Evolutionary conservation across 2,888 invertebrate species (phyloP).

Genomic region (Thecocarcelia acutangulata): DNA sequence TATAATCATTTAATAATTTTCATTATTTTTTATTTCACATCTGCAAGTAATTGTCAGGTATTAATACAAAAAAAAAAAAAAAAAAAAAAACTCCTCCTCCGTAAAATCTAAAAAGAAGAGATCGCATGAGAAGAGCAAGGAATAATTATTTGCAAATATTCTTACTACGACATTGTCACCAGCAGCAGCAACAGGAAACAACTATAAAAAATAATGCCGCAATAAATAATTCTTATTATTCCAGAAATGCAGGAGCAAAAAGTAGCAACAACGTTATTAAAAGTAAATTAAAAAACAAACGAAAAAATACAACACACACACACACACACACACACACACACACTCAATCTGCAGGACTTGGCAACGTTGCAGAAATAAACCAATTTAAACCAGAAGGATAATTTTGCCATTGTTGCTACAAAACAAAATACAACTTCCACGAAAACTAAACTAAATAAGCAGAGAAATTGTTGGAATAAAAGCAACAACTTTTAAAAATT

Average conservation of each 20-base stretch:
- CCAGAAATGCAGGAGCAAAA: conserved; percentile 14
- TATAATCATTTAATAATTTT: conserved; percentile 38
- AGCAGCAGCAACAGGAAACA: conserved; percentile 53
- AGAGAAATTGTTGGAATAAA: not conserved
- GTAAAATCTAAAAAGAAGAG: not conserved
- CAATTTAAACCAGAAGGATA: conserved; percentile 55
- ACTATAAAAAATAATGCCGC: conserved; percentile 65
- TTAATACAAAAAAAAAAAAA: conserved; percentile 59
- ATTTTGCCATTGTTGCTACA: conserved; percentile 40
- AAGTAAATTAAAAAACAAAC: conserved; percentile 60
- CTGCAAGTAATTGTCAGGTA: conserved; percentile 68
- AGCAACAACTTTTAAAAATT: conserved; percentile 31
- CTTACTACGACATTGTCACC: conserved; percentile 50
- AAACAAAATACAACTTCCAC: not conserved
- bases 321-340: conserved; percentile 36
- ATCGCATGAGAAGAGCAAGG: too few relatives aligned
- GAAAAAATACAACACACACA: conserved; percentile 33
- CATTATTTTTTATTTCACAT: conserved; percentile 48
- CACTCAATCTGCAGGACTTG: too few relatives aligned
- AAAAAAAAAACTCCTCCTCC: too few relatives aligned
- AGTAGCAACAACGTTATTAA: conserved; percentile 60
- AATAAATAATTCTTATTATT: conserved; percentile 68
- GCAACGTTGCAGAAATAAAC: conserved; percentile 43
- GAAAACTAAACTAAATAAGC: conserved; percentile 26
- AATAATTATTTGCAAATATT: conserved; percentile 49